Evolutionary conservation across 2,888 invertebrate species (phyloP), one percentile per base, ranked within the genome.

Genomic region (Pseudococcus viburni): DNA sequence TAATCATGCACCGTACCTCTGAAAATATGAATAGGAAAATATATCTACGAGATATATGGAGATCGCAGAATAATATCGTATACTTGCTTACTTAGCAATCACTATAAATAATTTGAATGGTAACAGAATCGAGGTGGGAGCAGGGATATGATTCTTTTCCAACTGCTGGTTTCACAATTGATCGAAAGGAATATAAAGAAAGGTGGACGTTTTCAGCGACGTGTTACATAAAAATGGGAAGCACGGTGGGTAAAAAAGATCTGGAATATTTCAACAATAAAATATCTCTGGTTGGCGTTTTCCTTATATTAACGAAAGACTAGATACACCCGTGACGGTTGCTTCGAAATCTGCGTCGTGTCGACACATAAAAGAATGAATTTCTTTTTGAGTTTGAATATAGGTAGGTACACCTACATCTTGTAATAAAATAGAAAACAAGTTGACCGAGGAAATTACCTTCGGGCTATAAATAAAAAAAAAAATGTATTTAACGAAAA

Each of bases 221-320:
- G 19, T 59, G 19, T 59, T 59, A 19, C 8, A 19, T 15, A 59
- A 59, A 59, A 59, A 59, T 19, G 22, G 68, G n/a, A 73, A 26
- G 7, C 4, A 22, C 0, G 5, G 22, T n/a, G 26, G 3, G 26
- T 33, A 33, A 33, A 73, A 33, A 73, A 26, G 33, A 73, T 73
- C 33, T n/a, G 26, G 26, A 1, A 73, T 73, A 73, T 73, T 73
- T 73, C 33, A 33, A 73, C 68, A 73, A 73, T 64, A 22, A 64
- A 64, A 64, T 64, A 64, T 64, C 22, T 64, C 64, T 22, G 0
- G 9, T 7, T 22, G 22, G 22, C 5, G 17, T 55, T 64, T 64
- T 64, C 64, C n/a, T 59, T 59, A 59, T 22, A 33, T 22, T 64
- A 19, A 26, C 33, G 11, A 3, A 73, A 26, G 3, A 73, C 3